Conservation (phyloP, 2,888 invertebrate genomes). For the Spisula subtruncata region DNA sequence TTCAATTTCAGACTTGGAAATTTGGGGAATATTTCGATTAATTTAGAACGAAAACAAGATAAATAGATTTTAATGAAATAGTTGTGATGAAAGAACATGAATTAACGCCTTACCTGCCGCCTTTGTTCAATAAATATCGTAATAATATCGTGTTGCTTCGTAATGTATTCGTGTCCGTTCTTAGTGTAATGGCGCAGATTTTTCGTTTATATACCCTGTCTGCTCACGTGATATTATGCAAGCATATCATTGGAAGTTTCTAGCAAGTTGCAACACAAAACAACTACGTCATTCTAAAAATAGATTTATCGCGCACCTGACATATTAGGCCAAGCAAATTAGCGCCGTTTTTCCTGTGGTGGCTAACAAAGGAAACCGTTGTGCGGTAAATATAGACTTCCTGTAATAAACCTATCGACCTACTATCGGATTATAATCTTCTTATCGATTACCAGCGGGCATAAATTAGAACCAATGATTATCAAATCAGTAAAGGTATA, state of each 20-base stretch:
- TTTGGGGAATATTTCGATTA: no score
- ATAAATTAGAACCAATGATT: background rate
- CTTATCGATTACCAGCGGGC: background rate
- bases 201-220: constrained; percentile 34
- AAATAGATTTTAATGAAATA: no score
- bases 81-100: no score
- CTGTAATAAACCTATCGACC: background rate
- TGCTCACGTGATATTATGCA: constrained; percentile 48
- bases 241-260: constrained; percentile 53
- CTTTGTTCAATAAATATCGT: background rate
- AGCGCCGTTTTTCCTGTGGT: background rate
- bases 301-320: constrained; percentile 34
- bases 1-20: no score
- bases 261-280: constrained; percentile 37
- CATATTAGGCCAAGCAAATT: constrained; percentile 13
- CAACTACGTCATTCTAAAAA: constrained; percentile 57
- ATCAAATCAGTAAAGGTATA: background rate
- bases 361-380: background rate
- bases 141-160: background rate
- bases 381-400: background rate
- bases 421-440: background rate
- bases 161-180: constrained; percentile 35
- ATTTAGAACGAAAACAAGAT: no score
- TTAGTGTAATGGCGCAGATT: background rate
- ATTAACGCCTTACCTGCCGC: constrained; percentile 16